Evolutionary conservation across 92 coral and sea anemone species (phyloP).

Genomic region (Heliopora coerulea): DNA sequence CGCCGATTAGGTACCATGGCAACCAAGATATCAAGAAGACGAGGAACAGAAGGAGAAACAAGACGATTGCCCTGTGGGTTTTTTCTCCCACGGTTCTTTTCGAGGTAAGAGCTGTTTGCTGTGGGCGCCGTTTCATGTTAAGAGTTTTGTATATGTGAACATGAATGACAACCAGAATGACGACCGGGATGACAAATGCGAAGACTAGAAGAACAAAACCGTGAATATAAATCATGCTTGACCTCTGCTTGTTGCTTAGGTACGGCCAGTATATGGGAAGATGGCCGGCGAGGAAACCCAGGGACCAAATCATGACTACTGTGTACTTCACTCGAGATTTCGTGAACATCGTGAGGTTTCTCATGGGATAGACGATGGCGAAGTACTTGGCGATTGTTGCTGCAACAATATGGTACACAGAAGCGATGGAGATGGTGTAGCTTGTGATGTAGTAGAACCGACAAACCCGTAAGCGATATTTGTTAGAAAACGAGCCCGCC

Average conservation of each 20-base stretch:
- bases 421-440: constrained; percentile 10
- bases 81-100: too few species aligned
- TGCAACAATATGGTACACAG: constrained; percentile 32
- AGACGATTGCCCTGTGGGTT: background rate
- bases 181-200: constrained; percentile 13
- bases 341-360: constrained; percentile 18
- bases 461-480: background rate
- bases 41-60: constrained; percentile 21
- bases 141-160: constrained; percentile 8
- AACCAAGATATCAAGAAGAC: constrained; percentile 29
- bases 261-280: constrained; percentile 8
- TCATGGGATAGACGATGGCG: constrained; percentile 29
- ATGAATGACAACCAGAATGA: constrained; percentile 7
- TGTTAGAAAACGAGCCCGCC: background rate
- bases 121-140: background rate
- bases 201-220: constrained; percentile 7
- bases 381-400: constrained; percentile 29
- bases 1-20: constrained; percentile 31
- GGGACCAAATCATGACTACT: constrained; percentile 6
- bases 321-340: constrained; percentile 3
- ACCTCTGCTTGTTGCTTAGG: background rate
- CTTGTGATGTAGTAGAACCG: constrained; percentile 6
- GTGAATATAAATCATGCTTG: background rate
- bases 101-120: background rate
- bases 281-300: constrained; percentile 21